A percentile compares a stretch with the other conserved stretches of the same genome.
phyloP scores from a whole-genome alignment of 2,888 invertebrate genomes.

The Dicycla oo region DNA sequence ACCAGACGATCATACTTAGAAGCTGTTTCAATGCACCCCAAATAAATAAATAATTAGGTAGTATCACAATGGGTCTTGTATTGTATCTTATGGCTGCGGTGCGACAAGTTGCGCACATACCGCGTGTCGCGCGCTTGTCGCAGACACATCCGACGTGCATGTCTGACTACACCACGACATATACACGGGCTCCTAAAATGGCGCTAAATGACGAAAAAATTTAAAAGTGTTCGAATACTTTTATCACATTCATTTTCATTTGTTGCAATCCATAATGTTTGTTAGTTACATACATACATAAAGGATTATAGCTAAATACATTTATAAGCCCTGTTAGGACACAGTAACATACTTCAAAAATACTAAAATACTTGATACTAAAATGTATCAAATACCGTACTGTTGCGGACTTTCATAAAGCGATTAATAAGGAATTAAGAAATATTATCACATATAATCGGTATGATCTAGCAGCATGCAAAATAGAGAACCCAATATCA shows the following conservation, averaged over 20 bases:
- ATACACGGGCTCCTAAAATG: slow-evolving; percentile 51
- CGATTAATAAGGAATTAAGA: not conserved
- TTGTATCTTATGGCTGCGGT: slow-evolving; percentile 13
- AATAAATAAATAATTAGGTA: slow-evolving; percentile 17
- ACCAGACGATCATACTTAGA: not conserved
- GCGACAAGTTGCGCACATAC: slow-evolving; percentile 56
- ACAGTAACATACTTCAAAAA: not conserved
- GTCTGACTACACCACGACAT: slow-evolving; percentile 62
- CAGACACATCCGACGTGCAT: slow-evolving; percentile 62
- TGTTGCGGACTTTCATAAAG: not conserved
- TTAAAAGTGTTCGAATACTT: not conserved
- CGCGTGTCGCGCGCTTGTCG: slow-evolving; percentile 57
- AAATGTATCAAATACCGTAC: no score
- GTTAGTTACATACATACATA: not conserved
- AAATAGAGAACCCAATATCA: not conserved
- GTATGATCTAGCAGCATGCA: not conserved
- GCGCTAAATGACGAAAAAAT: slow-evolving; percentile 9
- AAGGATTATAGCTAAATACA: not conserved
- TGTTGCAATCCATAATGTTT: not conserved
- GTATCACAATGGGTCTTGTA: slow-evolving; percentile 23
- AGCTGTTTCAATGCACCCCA: not conserved
- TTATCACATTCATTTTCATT: not conserved
- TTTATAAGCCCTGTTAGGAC: not conserved
- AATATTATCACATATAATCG: not conserved
- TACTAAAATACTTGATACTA: not conserved